Percentiles rank a stretch among this genome's conserved stretches.
These are phyloP conservation scores for Anseranas semipalmata DNA, from an alignment of 2,113 vertebrate genomes.

Conservation along the genomic window DNA sequence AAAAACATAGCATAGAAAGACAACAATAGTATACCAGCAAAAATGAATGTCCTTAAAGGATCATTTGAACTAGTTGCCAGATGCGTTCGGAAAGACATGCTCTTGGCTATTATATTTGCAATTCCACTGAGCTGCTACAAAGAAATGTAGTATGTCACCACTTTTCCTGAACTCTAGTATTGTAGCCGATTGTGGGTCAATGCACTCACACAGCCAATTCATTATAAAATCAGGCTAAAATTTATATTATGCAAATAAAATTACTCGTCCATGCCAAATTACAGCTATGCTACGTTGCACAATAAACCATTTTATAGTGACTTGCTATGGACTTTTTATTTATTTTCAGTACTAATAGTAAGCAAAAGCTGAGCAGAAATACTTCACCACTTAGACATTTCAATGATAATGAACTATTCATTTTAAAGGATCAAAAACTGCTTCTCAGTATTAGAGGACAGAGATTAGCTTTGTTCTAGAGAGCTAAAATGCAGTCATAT, in stretches of 20 bases:
- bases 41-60: background rate
- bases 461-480: slow-evolving; percentile 34
- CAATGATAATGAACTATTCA: background rate
- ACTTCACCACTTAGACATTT: background rate
- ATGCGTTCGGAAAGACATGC: background rate
- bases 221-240: slow-evolving; percentile 47
- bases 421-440: slow-evolving; percentile 12
- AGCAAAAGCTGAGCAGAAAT: slow-evolving; percentile 17
- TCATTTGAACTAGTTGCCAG: slow-evolving; percentile 8
- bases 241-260: slow-evolving; percentile 50
- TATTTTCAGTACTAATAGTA: background rate
- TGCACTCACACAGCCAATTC: background rate
- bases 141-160: slow-evolving; percentile 9
- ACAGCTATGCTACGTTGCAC: background rate
- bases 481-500: background rate
- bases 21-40: background rate
- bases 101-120: slow-evolving; percentile 35
- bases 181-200: background rate
- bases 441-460: background rate
- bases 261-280: slow-evolving; percentile 27
- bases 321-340: background rate
- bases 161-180: background rate
- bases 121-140: slow-evolving; percentile 2
- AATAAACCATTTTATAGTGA: background rate
- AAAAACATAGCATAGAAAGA: background rate